Evolutionary conservation across 2,888 invertebrate genomes (phyloP).

Genomic region (Spodoptera littoralis): DNA sequence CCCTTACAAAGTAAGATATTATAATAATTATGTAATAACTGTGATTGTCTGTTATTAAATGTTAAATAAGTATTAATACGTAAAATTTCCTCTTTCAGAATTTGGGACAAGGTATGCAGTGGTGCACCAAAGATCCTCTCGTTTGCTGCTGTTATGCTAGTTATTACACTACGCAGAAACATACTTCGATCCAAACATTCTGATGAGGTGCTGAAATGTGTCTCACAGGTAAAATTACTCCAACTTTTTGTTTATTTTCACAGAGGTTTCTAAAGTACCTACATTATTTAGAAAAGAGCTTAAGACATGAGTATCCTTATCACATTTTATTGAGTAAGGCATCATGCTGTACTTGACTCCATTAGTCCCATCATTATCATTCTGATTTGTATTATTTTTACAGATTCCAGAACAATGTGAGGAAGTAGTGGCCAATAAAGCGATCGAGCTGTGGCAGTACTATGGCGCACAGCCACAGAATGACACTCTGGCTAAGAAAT

Average conservation of each 20-base stretch:
- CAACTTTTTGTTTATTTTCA: no score
- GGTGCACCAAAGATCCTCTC: conserved; percentile 95
- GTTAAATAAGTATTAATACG: neutral
- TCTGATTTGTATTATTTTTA: neutral
- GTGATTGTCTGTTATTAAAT: neutral
- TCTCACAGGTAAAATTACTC: conserved; percentile 86
- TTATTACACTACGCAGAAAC: conserved; percentile 91
- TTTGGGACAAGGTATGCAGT: conserved; percentile 96
- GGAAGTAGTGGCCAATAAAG: conserved; percentile 95
- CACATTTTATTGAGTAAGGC: no score
- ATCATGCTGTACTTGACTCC: no score
- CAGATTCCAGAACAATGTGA: conserved; percentile 94
- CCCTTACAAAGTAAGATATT: conserved; percentile 91
- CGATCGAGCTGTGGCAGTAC: conserved; percentile 95
- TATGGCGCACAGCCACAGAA: conserved; percentile 90
- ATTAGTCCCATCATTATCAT: no score
- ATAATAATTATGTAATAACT: neutral
- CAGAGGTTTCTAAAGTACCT: no score
- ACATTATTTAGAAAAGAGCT: no score
- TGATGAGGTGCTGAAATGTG: conserved; percentile 90
- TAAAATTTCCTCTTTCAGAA: conserved; percentile 83
- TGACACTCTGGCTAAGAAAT: conserved; percentile 84
- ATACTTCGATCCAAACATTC: conserved; percentile 90
- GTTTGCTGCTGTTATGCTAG: conserved; percentile 92
- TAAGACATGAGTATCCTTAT: no score